phyloP scores from a whole-genome alignment of 2,113 vertebrate species.

The Lipotes vexillifer region DNA sequence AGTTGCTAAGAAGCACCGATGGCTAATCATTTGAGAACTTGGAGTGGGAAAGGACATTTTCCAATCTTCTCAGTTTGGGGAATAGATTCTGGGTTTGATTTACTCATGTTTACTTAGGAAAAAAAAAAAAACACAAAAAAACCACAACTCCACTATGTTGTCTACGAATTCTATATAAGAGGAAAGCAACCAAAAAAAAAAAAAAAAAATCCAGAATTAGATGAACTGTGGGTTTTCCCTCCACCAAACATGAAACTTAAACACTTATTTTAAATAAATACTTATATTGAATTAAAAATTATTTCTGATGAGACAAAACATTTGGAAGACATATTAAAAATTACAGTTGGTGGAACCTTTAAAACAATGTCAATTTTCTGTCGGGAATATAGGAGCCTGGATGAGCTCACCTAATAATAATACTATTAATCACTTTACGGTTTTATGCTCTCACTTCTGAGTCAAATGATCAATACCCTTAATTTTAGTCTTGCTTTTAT shows the following conservation, averaged over 20 bases:
- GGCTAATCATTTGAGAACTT: not conserved
- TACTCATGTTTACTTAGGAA: slow-evolving; percentile 39
- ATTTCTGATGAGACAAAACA: not conserved
- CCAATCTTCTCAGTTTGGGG: slow-evolving; percentile 46
- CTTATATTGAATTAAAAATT: slow-evolving; percentile 10
- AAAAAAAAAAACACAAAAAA: not conserved
- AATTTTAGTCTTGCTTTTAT: slow-evolving; percentile 36
- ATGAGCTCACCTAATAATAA: not conserved
- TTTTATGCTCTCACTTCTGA: slow-evolving; percentile 1
- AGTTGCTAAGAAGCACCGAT: slow-evolving; percentile 30
- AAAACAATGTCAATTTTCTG: not conserved
- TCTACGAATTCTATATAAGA: slow-evolving; percentile 21
- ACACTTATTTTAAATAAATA: slow-evolving; percentile 4
- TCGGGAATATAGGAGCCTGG: not conserved
- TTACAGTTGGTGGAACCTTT: not conserved
- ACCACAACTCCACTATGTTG: not conserved
- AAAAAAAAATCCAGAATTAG: not conserved
- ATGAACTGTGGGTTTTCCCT: not conserved
- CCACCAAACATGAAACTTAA: not conserved
- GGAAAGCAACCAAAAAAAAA: not conserved
- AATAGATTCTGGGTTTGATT: slow-evolving; percentile 32
- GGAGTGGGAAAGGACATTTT: slow-evolving; percentile 49
- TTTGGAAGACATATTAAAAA: not conserved
- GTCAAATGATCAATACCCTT: slow-evolving; percentile 44
- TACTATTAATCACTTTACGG: slow-evolving; percentile 7